Evolutionary conservation across 2,797 vertebrate genomes (phyloP), one percentile per base, ranked within the genome.

Genomic region (Eulemur rubriventer): DNA sequence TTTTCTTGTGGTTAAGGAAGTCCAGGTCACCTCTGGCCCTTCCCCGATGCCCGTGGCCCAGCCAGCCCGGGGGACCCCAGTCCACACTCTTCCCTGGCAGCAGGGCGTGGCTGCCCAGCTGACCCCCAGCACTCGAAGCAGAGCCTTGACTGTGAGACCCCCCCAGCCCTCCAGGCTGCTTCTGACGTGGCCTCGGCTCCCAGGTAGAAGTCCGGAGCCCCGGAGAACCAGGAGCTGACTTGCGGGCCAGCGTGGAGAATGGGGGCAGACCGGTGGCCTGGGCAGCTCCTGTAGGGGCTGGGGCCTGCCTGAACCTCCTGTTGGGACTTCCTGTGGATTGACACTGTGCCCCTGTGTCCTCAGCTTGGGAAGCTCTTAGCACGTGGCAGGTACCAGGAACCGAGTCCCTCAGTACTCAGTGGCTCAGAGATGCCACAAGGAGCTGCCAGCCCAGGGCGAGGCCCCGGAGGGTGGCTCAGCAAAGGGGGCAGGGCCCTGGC

Each of bases 1-100:
- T 97, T 90, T 95, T 97, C 97, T 96, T 73, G 5, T 46, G 93
- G 95, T 97, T 98, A 98, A 98, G 98, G 98, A 97, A 98, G 98
- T 97, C 96, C 93, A 88, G 98, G 98, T 97, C 83, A 69, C 79
- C 93, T 93, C 91, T 85, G 55, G 89, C 80, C 83, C 61, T 91
- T 95, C 96, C 79, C 83, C 89, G 59, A 85, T 43, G 80, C 65
- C 81, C 69, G 9, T 16, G 50, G n/a, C 22, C 61, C 83, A 82
- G 85, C 33, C 33, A 67, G 43, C 17, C 75, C 76, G 6, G 70
- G 35, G 63, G 80, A 89, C 83, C 57, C 94, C 9, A 5, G 18
- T 10, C 24, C 28, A 11, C 4, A 7, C 6, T 4, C 9, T 33
- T 3, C 16, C 26, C n/a, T 18, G 20, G 43, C 16, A n/a, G 35